Conservation (phyloP, 1,140 invertebrate species). For the Drosophila nikananu region DNA sequence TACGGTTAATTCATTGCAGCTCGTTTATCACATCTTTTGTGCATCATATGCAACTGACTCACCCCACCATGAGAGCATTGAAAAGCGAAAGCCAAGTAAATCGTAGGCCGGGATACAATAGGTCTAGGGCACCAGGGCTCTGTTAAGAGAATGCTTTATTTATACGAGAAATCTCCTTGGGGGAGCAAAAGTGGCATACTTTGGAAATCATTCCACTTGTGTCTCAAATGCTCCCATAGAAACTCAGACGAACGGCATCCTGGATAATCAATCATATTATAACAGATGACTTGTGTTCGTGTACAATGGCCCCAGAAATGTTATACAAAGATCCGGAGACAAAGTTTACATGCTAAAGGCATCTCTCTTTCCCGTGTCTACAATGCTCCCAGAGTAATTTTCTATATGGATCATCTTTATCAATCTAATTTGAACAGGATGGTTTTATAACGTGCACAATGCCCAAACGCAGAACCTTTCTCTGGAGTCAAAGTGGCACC, state of each 20-base stretch:
- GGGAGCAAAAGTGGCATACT: slow-evolving; percentile 23
- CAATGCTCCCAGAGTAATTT: slow-evolving; percentile 11
- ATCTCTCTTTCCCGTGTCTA: slow-evolving; percentile 31
- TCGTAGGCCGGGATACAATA: neutral
- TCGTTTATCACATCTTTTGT: slow-evolving; percentile 75
- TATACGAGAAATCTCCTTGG: neutral
- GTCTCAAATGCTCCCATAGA: slow-evolving; percentile 36
- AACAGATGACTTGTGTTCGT: slow-evolving; percentile 61
- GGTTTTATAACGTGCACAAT: slow-evolving; percentile 10
- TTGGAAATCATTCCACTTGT: slow-evolving; percentile 2
- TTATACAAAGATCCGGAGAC: slow-evolving; percentile 4
- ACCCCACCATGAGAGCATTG: slow-evolving; percentile 28
- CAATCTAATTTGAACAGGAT: slow-evolving; percentile 11
- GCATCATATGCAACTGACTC: slow-evolving; percentile 64
- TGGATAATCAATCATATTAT: slow-evolving; percentile 52
- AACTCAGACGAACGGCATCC: slow-evolving; percentile 47
- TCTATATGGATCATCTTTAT: slow-evolving; percentile 2
- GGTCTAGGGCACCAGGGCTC: neutral
- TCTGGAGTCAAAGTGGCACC: slow-evolving; percentile 51
- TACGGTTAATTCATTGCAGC: slow-evolving; percentile 59
- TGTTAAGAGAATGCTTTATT: neutral
- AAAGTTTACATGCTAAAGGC: slow-evolving; percentile 46
- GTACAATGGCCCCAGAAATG: slow-evolving; percentile 7
- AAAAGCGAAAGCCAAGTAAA: neutral
- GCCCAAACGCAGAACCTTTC: neutral